Evolutionary conservation across 2,797 vertebrate species (phyloP), one percentile per base, ranked within the genome.

Genomic region (Babyrousa celebensis): DNA sequence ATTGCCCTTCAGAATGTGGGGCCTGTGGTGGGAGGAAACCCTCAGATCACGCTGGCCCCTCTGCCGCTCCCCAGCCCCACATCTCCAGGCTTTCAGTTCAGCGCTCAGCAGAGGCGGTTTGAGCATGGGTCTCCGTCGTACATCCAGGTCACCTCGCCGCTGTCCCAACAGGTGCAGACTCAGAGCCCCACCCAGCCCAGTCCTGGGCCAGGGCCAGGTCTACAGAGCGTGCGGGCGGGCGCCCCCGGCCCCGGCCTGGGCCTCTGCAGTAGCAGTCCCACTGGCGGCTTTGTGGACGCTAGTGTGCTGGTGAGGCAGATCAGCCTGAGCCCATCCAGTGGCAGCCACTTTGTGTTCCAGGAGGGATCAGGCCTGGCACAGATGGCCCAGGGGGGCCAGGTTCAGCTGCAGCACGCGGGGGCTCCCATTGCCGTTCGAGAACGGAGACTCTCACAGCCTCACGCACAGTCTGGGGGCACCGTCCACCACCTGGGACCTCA

Each of bases 401-500:
- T 99, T 17, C 99, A 99, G 95, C 98, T 99, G 62, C 98, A 99
- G 0, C 99, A 99, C 27, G 95, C 99, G 0, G 99, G 99, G 40
- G 54, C 99, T 0, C 98, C 99, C 0, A 98, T 99, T 1, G 98
- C 99, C 0, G 99, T 99, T 40, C 98, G 99, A 85, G 99, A 99
- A 70, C 99, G 99, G 75, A 97, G 99, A 82, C 99, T 99, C 4
- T 99, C 99, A 0, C 99, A 99, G 97, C 99, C 99, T 40, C 99
- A 99, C 89, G 99, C 99, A 0, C 99, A 99, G 97, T 99, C 99
- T 0, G 99, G 99, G 8, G 99, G 99, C 85, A 99, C 99, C 54
- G 99, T 99, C 97, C 99, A 99, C 97, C 99, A 99, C 95, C 99
- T 99, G 0, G 99, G 99, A 27, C 99, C 99, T 43, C 99, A 99